A percentile compares a stretch with the other conserved stretches of the same genome.
These are phyloP conservation scores for Harpagoxenus sublaevis DNA, from an alignment of 2,888 invertebrate species.

Conservation along the genomic window DNA sequence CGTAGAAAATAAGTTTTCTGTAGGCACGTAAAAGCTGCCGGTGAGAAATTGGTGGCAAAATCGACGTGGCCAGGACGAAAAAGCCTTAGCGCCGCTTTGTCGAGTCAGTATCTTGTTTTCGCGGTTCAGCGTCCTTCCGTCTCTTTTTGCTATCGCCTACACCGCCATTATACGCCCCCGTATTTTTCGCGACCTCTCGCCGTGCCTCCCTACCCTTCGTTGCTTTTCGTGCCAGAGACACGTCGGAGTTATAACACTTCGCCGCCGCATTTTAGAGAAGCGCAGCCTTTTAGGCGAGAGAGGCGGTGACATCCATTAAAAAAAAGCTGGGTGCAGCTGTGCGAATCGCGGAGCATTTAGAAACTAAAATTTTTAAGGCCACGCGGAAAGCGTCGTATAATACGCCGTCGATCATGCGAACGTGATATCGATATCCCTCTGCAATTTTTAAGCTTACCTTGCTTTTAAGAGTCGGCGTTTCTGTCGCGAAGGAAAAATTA, in stretches of 20 bases:
- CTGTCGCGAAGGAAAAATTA: neutral
- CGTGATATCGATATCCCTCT: constrained; percentile 32
- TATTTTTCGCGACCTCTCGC: constrained; percentile 66
- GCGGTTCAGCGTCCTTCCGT: constrained; percentile 53
- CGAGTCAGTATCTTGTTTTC: constrained; percentile 62
- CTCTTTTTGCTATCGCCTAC: constrained; percentile 59
- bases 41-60: constrained; percentile 36
- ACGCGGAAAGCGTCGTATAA: constrained; percentile 11
- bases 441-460: constrained; percentile 22
- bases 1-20: neutral
- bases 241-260: constrained; percentile 65
- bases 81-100: constrained; percentile 48
- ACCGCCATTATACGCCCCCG: constrained; percentile 66
- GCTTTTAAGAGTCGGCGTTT: neutral
- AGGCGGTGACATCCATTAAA: constrained; percentile 67
- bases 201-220: constrained; percentile 16
- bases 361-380: constrained; percentile 62
- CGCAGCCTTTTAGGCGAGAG: constrained; percentile 68
- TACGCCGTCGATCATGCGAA: constrained; percentile 6
- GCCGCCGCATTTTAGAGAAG: constrained; percentile 69
- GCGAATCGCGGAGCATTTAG: constrained; percentile 63
- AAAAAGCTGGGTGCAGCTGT: constrained; percentile 42
- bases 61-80: constrained; percentile 24
- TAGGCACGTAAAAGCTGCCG: neutral
- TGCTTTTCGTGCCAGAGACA: constrained; percentile 57